A percentile compares a stretch with the other conserved stretches of the same genome.
phyloP scores from a whole-genome alignment of 1,140 invertebrate genomes.

The Mactra quadrangularis region DNA sequence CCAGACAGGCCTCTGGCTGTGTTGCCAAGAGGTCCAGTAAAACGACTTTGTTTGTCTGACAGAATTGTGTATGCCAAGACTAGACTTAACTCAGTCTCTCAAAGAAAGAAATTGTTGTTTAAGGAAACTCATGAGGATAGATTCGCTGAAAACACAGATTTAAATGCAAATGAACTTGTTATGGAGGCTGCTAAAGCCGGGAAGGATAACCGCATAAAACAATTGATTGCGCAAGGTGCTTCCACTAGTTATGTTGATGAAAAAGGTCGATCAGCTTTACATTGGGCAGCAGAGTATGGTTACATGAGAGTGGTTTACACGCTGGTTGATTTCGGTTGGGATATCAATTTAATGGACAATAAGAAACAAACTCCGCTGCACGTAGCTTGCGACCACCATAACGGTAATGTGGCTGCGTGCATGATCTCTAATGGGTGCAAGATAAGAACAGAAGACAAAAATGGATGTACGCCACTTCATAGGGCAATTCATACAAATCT shows the following conservation, averaged over 20 bases:
- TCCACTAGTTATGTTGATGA: conserved; percentile 63
- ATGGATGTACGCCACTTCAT: conserved; percentile 76
- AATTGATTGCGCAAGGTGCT: conserved; percentile 62
- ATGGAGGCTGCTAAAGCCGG: conserved; percentile 75
- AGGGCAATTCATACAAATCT: conserved; percentile 76
- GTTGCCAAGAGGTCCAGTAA: conserved; percentile 28
- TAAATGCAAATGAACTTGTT: conserved; percentile 66
- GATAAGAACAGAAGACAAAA: conserved; percentile 69
- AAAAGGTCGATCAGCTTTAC: conserved; percentile 72
- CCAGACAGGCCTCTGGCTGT: not conserved
- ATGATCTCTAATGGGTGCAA: conserved; percentile 73
- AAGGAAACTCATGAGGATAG: conserved; percentile 53
- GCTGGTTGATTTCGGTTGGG: conserved; percentile 68
- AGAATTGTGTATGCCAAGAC: conserved; percentile 54
- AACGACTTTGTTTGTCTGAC: conserved; percentile 50
- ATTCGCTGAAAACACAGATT: conserved; percentile 62
- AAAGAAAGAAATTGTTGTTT: conserved; percentile 51
- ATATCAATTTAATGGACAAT: conserved; percentile 71
- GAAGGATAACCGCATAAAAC: conserved; percentile 68
- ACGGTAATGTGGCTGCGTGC: conserved; percentile 73
- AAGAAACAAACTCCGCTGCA: conserved; percentile 76
- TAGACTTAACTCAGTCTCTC: conserved; percentile 46
- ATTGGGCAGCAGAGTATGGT: conserved; percentile 78
- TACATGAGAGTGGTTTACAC: conserved; percentile 71
- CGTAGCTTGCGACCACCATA: conserved; percentile 75